Evolutionary conservation across 1,140 invertebrate species (phyloP), one percentile per base, ranked within the genome.

Genomic region (Drosophila nikananu): DNA sequence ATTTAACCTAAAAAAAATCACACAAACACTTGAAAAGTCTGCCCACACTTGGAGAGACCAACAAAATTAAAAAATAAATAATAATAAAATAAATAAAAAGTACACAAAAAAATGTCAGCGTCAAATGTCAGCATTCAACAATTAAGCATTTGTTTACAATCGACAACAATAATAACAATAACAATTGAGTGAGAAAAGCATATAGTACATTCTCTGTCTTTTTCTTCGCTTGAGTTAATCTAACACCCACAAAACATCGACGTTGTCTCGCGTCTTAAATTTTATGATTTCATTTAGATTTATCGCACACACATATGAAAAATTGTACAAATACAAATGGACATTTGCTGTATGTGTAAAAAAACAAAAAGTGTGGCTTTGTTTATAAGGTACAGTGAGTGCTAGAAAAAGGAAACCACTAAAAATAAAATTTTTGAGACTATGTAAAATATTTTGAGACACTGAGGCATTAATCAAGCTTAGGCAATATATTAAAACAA

Each of bases 71-170:
- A 49, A n/a, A 42, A n/a, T 13, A 42, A 42, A 19, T n/a, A n/a
- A n/a, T n/a, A n/a, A 48, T 5, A 10, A 32, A 32, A 8, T 23
- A 35, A 6, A 49, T 51, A 23, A 55, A 32, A n/a, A 27, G 12
- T 10, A 15, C 15, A n/a, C 23, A 23, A 23, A 32, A 35, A 59
- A 49, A 17, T 25, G 58, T 63, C 55, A 57, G 75, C 49, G 67
- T 71, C 72, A 87, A n/a, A n/a, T n/a, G n/a, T 89, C 89, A 89
- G 84, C 84, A 87, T 87, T 87, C 51, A 57, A 78, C 84, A 87
- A 87, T 87, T 89, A 87, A 79, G 78, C 73, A 87, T 89, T 87
- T 89, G 84, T 89, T 89, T 89, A 89, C 84, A 89, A 83, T 80
- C 37, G 51, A 66, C 64, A 71, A 73, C 42, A 62, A 79, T 57